Evolutionary conservation across 2,888 invertebrate species (phyloP).

Genomic region (Eupithecia subumbrata): DNA sequence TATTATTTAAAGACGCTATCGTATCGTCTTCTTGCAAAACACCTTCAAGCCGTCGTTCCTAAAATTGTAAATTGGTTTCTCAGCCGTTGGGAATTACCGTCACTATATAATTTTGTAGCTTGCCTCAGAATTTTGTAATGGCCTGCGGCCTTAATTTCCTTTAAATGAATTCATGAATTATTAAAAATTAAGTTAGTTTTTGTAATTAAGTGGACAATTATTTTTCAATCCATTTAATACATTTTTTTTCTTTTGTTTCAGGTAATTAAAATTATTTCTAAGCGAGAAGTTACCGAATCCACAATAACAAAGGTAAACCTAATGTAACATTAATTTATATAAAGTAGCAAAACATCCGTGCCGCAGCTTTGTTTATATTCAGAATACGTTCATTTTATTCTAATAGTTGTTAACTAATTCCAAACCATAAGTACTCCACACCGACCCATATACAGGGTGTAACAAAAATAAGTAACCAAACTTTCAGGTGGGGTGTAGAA

Average conservation of each 20-base stretch:
- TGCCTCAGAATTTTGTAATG: not conserved
- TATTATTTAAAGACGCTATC: not conserved
- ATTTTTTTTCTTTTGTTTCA: not conserved
- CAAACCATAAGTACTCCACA: no score
- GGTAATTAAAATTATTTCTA: not conserved
- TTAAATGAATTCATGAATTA: no score
- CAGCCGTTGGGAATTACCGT: not conserved
- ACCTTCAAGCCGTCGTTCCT: not conserved
- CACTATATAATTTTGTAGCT: not conserved
- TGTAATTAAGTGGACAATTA: not conserved
- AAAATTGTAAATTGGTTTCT: not conserved
- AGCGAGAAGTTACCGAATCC: not conserved
- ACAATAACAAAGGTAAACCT: not conserved
- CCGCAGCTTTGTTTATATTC: not conserved
- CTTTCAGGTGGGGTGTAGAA: no score
- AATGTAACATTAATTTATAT: not conserved
- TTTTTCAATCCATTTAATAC: not conserved
- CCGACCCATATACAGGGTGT: no score
- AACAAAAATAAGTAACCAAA: no score
- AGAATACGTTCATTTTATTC: not conserved
- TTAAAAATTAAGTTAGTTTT: not conserved
- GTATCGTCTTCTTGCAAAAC: not conserved
- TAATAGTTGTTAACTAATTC: slow-evolving; percentile 6
- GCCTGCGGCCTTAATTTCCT: no score
- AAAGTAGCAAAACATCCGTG: not conserved